These are phyloP conservation scores for Calidris pugnax DNA, from an alignment of 2,113 vertebrate genomes.

Conservation along the genomic window DNA sequence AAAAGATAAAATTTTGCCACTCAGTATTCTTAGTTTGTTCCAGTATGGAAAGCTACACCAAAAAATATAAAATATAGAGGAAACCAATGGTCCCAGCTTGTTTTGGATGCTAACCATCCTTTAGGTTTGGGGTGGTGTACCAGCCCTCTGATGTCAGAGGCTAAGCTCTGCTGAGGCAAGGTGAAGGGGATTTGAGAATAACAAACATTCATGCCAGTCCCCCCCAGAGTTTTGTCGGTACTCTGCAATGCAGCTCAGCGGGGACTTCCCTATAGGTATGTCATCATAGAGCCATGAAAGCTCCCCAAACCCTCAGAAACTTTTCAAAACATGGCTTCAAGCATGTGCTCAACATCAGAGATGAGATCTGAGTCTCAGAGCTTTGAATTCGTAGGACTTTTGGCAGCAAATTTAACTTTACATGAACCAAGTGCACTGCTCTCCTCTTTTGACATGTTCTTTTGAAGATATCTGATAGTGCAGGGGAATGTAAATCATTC, in stretches of 20 bases:
- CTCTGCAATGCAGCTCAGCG: background rate
- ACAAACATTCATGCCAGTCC: background rate
- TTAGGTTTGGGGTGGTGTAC: background rate
- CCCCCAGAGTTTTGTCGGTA: background rate
- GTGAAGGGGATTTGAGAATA: background rate
- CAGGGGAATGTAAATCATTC: slow-evolving; percentile 52
- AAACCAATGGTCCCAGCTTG: background rate
- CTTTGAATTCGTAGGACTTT: background rate
- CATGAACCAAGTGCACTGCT: background rate
- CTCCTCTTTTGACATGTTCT: slow-evolving; percentile 6
- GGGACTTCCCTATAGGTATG: background rate
- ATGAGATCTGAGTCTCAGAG: background rate
- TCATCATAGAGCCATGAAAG: background rate
- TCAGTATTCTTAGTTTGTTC: background rate
- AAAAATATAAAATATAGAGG: too few relatives aligned
- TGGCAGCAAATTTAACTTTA: slow-evolving; percentile 22
- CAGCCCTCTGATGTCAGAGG: background rate
- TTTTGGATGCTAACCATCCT: background rate
- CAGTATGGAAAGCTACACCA: background rate
- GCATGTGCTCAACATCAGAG: background rate
- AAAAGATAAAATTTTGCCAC: background rate
- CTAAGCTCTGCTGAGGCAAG: background rate
- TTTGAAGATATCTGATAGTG: slow-evolving; percentile 45
- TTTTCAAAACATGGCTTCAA: background rate
- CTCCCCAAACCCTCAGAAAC: background rate